Evolutionary conservation across 2,888 invertebrate genomes (phyloP).

Genomic region (Euzophera pinguis): DNA sequence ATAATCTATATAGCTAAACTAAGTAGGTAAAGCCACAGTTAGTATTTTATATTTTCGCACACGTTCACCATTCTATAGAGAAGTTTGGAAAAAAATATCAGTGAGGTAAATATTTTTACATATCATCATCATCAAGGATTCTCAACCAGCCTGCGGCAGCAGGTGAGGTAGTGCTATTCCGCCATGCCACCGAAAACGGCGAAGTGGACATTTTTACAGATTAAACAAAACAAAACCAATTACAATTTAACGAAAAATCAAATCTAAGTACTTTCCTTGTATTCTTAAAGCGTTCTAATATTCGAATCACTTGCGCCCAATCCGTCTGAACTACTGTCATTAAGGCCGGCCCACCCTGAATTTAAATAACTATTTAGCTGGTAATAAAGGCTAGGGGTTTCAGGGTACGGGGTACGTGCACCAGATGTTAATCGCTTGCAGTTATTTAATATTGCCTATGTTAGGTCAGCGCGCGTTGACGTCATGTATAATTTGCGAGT

Average conservation of each 20-base stretch:
- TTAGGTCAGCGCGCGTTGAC: slow-evolving; percentile 10
- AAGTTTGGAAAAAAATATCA: too few relatives aligned
- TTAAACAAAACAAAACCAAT: background rate
- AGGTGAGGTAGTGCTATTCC: too few relatives aligned
- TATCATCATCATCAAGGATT: too few relatives aligned
- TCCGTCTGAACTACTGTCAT: slow-evolving; percentile 35
- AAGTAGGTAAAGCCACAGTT: too few relatives aligned
- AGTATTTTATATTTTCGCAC: too few relatives aligned
- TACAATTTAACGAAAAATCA: background rate
- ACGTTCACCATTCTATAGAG: too few relatives aligned
- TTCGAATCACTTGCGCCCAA: slow-evolving; percentile 29
- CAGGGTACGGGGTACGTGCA: slow-evolving; percentile 41
- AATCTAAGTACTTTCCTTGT: background rate
- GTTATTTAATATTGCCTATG: slow-evolving; percentile 51
- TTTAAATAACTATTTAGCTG: slow-evolving; percentile 68
- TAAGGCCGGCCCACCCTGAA: slow-evolving; percentile 42
- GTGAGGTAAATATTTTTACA: too few relatives aligned
- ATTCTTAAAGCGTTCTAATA: slow-evolving; percentile 6
- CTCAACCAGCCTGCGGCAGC: too few relatives aligned
- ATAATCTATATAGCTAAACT: too few relatives aligned
- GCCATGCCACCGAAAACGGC: too few relatives aligned
- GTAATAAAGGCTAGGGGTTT: slow-evolving; percentile 42
- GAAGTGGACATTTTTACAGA: background rate
- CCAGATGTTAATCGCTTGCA: slow-evolving; percentile 62
- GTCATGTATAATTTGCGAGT: slow-evolving; percentile 4